These are phyloP conservation scores for Leguminivora glycinivorella DNA, from an alignment of 1,140 invertebrate species.

Conservation along the genomic window DNA sequence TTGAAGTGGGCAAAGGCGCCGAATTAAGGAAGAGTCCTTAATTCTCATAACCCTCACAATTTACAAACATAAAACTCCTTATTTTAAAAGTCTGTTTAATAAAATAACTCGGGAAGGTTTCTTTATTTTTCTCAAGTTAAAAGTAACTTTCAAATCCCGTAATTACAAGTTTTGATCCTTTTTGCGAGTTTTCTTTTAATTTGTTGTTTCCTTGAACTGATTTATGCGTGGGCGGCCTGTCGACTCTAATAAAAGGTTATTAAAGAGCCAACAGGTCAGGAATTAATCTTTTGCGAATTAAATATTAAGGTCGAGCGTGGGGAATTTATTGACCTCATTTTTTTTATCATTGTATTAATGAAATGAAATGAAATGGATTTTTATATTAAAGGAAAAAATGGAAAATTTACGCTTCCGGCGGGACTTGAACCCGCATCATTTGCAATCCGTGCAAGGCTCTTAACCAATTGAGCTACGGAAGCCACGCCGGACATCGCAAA, in stretches of 20 bases:
- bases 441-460: too few relatives aligned
- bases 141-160: slow-evolving; percentile 13
- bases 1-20: too few relatives aligned
- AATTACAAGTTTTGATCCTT: slow-evolving; percentile 22
- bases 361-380: too few relatives aligned
- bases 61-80: neutral
- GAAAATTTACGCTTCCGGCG: too few relatives aligned
- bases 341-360: too few relatives aligned
- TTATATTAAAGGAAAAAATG: too few relatives aligned
- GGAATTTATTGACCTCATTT: neutral
- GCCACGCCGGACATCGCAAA: too few relatives aligned
- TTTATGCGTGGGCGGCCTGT: slow-evolving; percentile 5
- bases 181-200: slow-evolving; percentile 9
- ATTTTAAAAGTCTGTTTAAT: neutral
- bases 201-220: neutral
- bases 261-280: neutral
- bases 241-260: slow-evolving; percentile 19
- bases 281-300: neutral
- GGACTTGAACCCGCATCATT: too few relatives aligned
- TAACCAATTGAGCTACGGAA: too few relatives aligned
- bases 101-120: neutral
- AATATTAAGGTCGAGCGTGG: neutral
- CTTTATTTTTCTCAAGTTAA: neutral
- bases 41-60: too few relatives aligned
- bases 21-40: too few relatives aligned